Evolutionary conservation across 2,113 vertebrate species (phyloP), one percentile per base, ranked within the genome.

Genomic region (Pleuronectes platessa): DNA sequence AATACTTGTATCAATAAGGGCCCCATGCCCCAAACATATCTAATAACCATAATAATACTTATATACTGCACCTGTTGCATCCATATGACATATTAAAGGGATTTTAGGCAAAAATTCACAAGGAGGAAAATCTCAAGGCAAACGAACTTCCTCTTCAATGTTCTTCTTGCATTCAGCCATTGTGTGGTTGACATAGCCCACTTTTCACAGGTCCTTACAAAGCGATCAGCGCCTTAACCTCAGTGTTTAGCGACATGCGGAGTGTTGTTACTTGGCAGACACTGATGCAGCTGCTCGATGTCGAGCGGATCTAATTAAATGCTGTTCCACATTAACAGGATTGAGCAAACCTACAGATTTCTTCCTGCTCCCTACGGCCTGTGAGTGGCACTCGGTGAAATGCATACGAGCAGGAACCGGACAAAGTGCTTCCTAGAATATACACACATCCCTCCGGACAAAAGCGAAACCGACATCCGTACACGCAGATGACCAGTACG

Each of bases 261-360:
- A 56, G 68, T 66, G 85, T 70, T 26, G 65, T 83, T 58, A 60
- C 70, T 20, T 51, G 42, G 71, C 79, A 67, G 76, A 74, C 66
- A 72, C 73, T 35, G 53, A 88, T 82, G 85, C 88, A 90, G 87
- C 83, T 73, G 61, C 84, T 83, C 27, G 37, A 73, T 74, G 82
- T 55, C 49, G 69, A 92, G 90, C 90, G 85, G 73, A 94, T 94
- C 93, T 92, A 94, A 94, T 94, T 91, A 93, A 93, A 93, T 84
- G 88, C 93, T 91, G 91, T 94, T 94, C 93, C 93, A 92, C 93
- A 86, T 90, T 94, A 93, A 94, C 90, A 94, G 92, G 93, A 95
- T 94, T 93, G 88, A 79, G 76, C 35, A 45, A 93, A 90, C 85
- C 79, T 82, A 86, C 85, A 73, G 83, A 82, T 90, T 90, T 78